A percentile compares a stretch with the other conserved stretches of the same genome.
Conservation (phyloP, 2,888 invertebrate genomes). For the Cheiracanthium punctorium region DNA sequence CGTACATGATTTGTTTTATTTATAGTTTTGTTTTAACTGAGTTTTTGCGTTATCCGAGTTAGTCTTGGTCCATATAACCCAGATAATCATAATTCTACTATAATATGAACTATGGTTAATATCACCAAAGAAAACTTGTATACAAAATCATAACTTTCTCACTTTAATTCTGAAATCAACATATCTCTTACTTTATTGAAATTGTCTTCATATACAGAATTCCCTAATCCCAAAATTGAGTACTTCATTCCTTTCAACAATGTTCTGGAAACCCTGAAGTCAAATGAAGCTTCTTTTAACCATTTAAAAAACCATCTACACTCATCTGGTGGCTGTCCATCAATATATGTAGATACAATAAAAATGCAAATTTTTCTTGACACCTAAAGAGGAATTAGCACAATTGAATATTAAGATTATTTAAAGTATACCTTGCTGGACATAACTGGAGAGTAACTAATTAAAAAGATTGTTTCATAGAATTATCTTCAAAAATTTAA, state of each 20-base stretch:
- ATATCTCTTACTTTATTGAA: conserved; percentile 76
- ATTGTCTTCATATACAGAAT: conserved; percentile 78
- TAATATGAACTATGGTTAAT: no score
- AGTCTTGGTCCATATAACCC: no score
- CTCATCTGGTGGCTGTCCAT: conserved; percentile 78
- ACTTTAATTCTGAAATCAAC: no score
- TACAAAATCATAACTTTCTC: no score
- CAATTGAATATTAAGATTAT: not conserved
- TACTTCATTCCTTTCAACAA: conserved; percentile 77
- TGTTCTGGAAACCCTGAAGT: conserved; percentile 79
- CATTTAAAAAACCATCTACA: conserved; percentile 79
- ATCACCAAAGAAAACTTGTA: no score
- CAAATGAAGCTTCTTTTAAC: conserved; percentile 78
- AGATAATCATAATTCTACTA: no score
- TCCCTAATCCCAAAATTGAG: conserved; percentile 79
- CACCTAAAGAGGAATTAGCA: conserved; percentile 27
- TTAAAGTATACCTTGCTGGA: not conserved
- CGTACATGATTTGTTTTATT: no score
- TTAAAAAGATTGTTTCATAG: not conserved
- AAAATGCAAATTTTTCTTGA: conserved; percentile 74
- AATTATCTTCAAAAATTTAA: no score
- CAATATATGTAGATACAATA: conserved; percentile 79
- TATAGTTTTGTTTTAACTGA: no score
- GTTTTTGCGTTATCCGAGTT: no score
- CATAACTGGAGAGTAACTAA: not conserved